A percentile compares a stretch with the other conserved stretches of the same genome.
phyloP scores from a whole-genome alignment of 2,888 invertebrate species.

The Embidobia sp. region DNA sequence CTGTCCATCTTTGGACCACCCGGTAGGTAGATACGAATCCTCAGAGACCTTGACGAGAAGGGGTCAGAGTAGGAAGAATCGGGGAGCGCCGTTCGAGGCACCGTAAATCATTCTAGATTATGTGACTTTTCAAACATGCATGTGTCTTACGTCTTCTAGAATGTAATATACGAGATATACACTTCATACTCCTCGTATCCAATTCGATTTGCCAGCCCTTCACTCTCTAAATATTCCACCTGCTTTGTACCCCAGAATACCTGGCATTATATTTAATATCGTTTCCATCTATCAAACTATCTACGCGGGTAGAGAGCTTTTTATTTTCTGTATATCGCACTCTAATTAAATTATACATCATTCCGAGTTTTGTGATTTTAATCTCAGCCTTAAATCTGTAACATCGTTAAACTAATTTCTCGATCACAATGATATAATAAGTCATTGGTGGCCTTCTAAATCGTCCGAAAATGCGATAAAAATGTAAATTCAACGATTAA shows the following conservation, averaged over 20 bases:
- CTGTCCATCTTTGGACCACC: constrained; percentile 69
- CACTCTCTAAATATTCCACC: constrained; percentile 54
- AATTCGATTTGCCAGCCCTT: constrained; percentile 54
- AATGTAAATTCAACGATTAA: constrained; percentile 38
- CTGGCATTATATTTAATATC: constrained; percentile 21
- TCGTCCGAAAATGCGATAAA: constrained; percentile 43
- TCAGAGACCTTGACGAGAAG: constrained; percentile 68
- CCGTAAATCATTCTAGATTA: constrained; percentile 77
- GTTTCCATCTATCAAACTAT: too few relatives aligned
- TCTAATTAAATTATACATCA: too few relatives aligned
- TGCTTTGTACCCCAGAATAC: constrained; percentile 40
- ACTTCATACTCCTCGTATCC: constrained; percentile 64
- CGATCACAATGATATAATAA: constrained; percentile 10
- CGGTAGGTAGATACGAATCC: constrained; percentile 71
- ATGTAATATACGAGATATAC: constrained; percentile 71
- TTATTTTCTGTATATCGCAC: too few relatives aligned
- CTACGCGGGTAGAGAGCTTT: too few relatives aligned
- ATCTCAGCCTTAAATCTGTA: too few relatives aligned
- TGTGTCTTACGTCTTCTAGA: constrained; percentile 70
- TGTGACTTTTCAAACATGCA: constrained; percentile 77
- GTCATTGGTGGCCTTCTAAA: constrained; percentile 8
- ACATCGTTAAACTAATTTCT: not conserved
- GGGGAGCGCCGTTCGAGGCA: constrained; percentile 67
- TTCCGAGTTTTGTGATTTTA: too few relatives aligned
- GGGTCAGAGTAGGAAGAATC: constrained; percentile 71